A percentile compares a stretch with the other conserved stretches of the same genome.
Conservation (phyloP, 2,797 vertebrate species). For the Lutjanus campechanus region DNA sequence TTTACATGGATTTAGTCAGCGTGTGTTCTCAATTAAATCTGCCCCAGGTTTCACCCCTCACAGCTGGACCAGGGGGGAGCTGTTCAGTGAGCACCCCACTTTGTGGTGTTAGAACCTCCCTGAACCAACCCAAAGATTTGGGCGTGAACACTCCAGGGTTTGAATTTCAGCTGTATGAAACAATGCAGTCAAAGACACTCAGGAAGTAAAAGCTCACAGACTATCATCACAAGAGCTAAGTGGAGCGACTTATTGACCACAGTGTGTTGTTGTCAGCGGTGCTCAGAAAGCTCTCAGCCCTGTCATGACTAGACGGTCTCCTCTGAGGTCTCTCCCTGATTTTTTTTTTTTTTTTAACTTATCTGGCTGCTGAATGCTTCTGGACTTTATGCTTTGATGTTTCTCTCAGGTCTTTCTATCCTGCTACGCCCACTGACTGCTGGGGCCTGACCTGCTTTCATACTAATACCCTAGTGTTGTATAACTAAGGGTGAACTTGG, state of each 20-base stretch:
- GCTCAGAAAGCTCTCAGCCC: conserved; percentile 43
- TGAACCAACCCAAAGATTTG: neutral
- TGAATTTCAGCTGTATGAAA: conserved; percentile 5
- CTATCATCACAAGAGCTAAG: conserved; percentile 17
- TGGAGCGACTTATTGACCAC: conserved; percentile 44
- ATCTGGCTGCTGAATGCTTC: conserved; percentile 32
- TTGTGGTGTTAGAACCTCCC: neutral
- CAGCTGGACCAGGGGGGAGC: neutral
- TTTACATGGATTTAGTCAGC: neutral
- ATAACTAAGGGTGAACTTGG: conserved; percentile 37
- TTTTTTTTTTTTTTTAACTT: neutral
- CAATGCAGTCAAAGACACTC: conserved; percentile 3
- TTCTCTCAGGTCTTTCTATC: conserved; percentile 46
- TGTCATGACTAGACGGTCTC: conserved; percentile 14
- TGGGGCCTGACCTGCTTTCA: conserved; percentile 36
- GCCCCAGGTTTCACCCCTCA: conserved; percentile 15
- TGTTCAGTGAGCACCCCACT: conserved; percentile 9
- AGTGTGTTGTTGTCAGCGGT: conserved; percentile 23
- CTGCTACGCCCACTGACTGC: conserved; percentile 35
- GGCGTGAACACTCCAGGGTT: neutral
- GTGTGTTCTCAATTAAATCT: conserved; percentile 2
- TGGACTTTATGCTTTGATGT: conserved; percentile 54
- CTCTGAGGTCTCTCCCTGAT: conserved; percentile 31
- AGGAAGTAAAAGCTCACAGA: conserved; percentile 16
- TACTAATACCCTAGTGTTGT: conserved; percentile 30